These are phyloP conservation scores for Uromys caudimaculatus DNA, from an alignment of 2,797 vertebrate species.

Conservation along the genomic window DNA sequence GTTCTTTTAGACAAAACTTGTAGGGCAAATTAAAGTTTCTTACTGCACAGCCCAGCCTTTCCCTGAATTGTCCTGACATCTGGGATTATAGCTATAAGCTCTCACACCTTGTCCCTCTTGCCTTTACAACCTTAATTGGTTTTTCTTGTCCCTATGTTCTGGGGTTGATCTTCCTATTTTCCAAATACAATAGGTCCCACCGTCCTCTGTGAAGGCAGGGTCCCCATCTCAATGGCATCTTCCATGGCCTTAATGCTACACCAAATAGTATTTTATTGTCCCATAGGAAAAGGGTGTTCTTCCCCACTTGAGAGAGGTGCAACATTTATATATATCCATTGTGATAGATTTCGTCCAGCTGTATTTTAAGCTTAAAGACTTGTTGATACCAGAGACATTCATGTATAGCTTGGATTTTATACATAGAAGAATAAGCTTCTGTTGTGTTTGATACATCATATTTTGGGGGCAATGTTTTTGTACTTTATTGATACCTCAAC, in stretches of 20 bases:
- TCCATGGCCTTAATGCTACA: neutral
- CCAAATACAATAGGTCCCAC: neutral
- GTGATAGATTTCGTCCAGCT: neutral
- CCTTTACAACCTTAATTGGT: neutral
- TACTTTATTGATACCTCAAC: neutral
- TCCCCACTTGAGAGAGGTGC: neutral
- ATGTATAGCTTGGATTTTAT: neutral
- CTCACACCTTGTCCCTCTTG: neutral
- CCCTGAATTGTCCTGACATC: no score
- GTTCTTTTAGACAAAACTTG: neutral
- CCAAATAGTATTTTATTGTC: neutral
- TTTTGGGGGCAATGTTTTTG: neutral
- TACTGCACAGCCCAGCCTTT: neutral
- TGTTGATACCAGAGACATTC: neutral
- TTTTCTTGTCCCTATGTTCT: neutral
- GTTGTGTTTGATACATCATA: neutral
- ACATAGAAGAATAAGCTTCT: slow-evolving; percentile 1
- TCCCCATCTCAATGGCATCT: neutral
- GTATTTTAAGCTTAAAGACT: neutral
- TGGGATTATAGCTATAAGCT: neutral
- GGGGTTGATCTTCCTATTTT: neutral
- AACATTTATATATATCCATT: fast-evolving
- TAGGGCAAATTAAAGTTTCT: no score
- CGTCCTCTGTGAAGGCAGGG: neutral
- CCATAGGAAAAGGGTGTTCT: neutral